phyloP scores from a whole-genome alignment of 2,113 vertebrate species.

The Orientallactaga bullata region DNA sequence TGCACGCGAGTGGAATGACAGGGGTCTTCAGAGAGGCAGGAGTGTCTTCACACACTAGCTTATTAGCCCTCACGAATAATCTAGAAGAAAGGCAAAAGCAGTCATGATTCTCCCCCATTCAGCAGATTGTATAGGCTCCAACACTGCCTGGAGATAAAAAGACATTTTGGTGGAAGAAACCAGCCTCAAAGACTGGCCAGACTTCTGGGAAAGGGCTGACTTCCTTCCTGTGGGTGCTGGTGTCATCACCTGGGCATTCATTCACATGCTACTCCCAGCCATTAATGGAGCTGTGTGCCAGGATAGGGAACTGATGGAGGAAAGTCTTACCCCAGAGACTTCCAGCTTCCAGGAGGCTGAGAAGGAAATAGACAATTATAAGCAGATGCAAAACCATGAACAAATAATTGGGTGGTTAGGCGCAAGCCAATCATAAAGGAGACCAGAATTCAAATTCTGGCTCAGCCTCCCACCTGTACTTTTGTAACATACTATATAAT shows the following conservation, averaged over 20 bases:
- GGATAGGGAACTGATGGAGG: background rate
- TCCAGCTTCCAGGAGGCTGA: background rate
- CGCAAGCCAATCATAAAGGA: background rate
- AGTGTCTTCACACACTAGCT: background rate
- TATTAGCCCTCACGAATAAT: conserved; percentile 17
- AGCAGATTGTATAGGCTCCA: conserved; percentile 47
- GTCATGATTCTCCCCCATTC: conserved; percentile 49
- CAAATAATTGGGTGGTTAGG: background rate
- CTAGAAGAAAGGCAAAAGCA: conserved; percentile 51
- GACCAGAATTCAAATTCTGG: background rate
- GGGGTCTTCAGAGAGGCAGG: background rate
- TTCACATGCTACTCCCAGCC: background rate
- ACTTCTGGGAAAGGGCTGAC: conserved; percentile 48
- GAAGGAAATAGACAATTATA: background rate
- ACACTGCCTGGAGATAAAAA: conserved; percentile 33
- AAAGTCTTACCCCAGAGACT: conserved; percentile 33
- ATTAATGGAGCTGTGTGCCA: background rate
- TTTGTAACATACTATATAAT: background rate
- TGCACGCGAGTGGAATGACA: background rate
- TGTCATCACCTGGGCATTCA: conserved; percentile 44
- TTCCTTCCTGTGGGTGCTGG: conserved; percentile 28
- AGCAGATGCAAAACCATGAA: background rate
- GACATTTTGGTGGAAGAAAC: background rate
- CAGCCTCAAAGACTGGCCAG: conserved; percentile 5
- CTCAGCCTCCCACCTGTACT: background rate